Evolutionary conservation across 2,888 invertebrate genomes (phyloP).

Genomic region (Cosmorhoe ocellata): DNA sequence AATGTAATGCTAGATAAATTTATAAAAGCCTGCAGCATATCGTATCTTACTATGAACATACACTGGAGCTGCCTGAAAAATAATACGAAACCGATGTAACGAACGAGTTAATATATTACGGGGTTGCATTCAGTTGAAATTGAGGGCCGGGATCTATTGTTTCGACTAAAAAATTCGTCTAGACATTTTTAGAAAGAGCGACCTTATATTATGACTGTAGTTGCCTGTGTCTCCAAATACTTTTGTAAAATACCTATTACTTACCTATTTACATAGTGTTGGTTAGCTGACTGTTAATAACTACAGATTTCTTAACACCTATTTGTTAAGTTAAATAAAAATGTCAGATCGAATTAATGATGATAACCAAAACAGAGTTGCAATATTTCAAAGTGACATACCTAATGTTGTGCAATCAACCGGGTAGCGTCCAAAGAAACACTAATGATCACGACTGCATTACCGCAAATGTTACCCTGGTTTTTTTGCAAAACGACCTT

Average conservation of each 20-base stretch:
- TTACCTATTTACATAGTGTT: no score
- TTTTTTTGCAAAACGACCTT: constrained; percentile 64
- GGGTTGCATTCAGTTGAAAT: constrained; percentile 33
- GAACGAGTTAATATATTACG: constrained; percentile 61
- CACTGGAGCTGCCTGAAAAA: constrained; percentile 68
- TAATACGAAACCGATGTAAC: constrained; percentile 61
- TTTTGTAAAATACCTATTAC: no score
- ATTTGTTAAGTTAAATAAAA: constrained; percentile 23
- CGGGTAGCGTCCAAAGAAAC: constrained; percentile 42
- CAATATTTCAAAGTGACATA: constrained; percentile 59
- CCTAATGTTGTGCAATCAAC: constrained; percentile 46
- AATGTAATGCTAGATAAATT: no score
- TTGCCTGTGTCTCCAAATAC: no score
- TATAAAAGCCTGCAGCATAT: no score
- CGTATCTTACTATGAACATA: constrained; percentile 23
- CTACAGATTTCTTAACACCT: no score
- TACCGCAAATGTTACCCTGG: constrained; percentile 55
- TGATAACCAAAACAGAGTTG: constrained; percentile 47
- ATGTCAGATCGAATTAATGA: constrained; percentile 47
- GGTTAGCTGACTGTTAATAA: no score
- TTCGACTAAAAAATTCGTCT: constrained; percentile 15
- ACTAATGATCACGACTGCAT: constrained; percentile 62
- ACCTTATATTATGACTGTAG: background rate
- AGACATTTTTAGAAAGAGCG: constrained; percentile 3
- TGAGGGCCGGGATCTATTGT: constrained; percentile 33